A percentile compares a stretch with the other conserved stretches of the same genome.
phyloP scores from a whole-genome alignment of 2,113 vertebrate genomes.

The Dasypus novemcinctus region DNA sequence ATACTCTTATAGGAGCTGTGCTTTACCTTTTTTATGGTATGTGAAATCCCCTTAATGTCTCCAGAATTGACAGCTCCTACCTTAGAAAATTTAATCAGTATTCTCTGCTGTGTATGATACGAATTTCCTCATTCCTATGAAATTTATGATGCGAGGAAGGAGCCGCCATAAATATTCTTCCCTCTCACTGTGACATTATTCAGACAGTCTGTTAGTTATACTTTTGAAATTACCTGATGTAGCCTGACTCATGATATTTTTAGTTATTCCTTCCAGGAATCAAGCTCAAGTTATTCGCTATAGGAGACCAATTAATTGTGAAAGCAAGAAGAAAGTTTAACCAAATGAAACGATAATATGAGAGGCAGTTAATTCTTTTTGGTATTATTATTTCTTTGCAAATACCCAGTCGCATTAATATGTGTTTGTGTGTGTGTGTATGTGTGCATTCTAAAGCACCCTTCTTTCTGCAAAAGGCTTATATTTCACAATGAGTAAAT shows the following conservation, averaged over 20 bases:
- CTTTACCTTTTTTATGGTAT: constrained; percentile 57
- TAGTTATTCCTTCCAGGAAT: constrained; percentile 31
- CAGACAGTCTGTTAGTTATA: constrained; percentile 50
- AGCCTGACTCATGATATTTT: constrained; percentile 18
- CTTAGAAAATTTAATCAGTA: constrained; percentile 62
- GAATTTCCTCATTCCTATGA: constrained; percentile 53
- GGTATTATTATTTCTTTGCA: background rate
- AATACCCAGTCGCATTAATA: background rate
- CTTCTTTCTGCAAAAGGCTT: constrained; percentile 26
- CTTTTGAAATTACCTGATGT: constrained; percentile 46
- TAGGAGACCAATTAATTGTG: constrained; percentile 21
- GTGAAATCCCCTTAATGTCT: constrained; percentile 48
- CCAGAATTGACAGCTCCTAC: constrained; percentile 54
- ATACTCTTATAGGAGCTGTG: constrained; percentile 18
- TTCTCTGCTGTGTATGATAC: constrained; percentile 48
- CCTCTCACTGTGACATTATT: constrained; percentile 64
- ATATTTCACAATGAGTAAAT: constrained; percentile 15
- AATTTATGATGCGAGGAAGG: constrained; percentile 60
- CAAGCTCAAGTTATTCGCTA: constrained; percentile 34
- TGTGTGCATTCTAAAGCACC: background rate
- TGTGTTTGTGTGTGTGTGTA: background rate
- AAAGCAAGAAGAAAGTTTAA: constrained; percentile 41
- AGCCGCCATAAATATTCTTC: constrained; percentile 63
- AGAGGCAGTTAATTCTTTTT: constrained; percentile 4
- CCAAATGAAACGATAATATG: background rate